These are phyloP conservation scores for Melieria omissa DNA, from an alignment of 2,888 invertebrate genomes.

Conservation along the genomic window DNA sequence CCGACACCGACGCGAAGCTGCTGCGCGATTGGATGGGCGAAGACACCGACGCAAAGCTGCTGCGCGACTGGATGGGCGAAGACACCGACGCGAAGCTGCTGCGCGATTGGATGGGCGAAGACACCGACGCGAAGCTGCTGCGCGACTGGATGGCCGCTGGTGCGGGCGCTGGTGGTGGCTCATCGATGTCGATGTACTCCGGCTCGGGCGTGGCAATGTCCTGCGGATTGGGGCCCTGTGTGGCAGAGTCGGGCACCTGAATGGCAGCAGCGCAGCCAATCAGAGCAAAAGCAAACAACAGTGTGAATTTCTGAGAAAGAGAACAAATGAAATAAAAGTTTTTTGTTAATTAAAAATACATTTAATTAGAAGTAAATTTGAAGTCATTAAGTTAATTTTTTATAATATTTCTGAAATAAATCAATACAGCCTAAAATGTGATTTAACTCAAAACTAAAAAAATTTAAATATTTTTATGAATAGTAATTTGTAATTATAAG, in stretches of 20 bases:
- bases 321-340: neutral
- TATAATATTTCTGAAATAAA: no score
- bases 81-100: constrained; percentile 21
- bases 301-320: constrained; percentile 56
- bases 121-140: constrained; percentile 8
- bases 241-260: constrained; percentile 62
- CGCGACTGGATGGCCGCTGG: constrained; percentile 39
- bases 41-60: constrained; percentile 23
- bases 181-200: constrained; percentile 65
- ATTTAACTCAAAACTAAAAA: neutral
- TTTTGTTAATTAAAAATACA: neutral
- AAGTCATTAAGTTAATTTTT: no score
- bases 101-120: constrained; percentile 29
- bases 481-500: no score
- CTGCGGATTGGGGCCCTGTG: constrained; percentile 66
- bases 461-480: neutral
- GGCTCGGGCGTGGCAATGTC: constrained; percentile 66
- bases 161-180: constrained; percentile 53
- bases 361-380: no score
- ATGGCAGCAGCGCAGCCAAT: constrained; percentile 56
- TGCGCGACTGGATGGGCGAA: constrained; percentile 36
- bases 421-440: no score
- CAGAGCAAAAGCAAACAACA: constrained; percentile 55
- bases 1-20: constrained; percentile 39
- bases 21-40: constrained; percentile 32